phyloP scores from a whole-genome alignment of 2,113 vertebrate genomes.

The Scophthalmus maximus region DNA sequence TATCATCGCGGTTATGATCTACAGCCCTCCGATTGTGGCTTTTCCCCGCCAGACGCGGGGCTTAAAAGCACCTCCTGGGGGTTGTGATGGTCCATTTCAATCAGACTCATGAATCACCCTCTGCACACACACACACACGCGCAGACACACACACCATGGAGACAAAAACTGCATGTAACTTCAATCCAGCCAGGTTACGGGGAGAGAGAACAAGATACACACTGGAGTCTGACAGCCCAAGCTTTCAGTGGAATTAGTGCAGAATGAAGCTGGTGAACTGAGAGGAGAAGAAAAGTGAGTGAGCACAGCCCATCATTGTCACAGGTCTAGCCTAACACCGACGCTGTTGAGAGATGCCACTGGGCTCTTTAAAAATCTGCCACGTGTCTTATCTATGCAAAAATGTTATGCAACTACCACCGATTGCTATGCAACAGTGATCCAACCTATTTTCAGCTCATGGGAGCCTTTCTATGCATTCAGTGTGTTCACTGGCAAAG shows the following conservation, averaged over 20 bases:
- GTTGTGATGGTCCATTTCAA: slow-evolving; percentile 63
- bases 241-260: slow-evolving; percentile 65
- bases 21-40: slow-evolving; percentile 62
- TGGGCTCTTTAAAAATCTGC: slow-evolving; percentile 54
- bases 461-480: slow-evolving; percentile 32
- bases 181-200: slow-evolving; percentile 55
- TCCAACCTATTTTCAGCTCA: slow-evolving; percentile 55
- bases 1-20: slow-evolving; percentile 80
- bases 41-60: slow-evolving; percentile 38
- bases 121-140: no score
- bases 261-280: slow-evolving; percentile 64
- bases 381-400: slow-evolving; percentile 54
- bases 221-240: slow-evolving; percentile 52
- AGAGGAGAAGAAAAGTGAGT: slow-evolving; percentile 61
- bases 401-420: slow-evolving; percentile 62
- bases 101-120: slow-evolving; percentile 49
- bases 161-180: slow-evolving; percentile 56
- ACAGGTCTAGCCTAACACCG: slow-evolving; percentile 50
- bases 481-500: slow-evolving; percentile 15
- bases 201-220: slow-evolving; percentile 55
- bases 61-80: slow-evolving; percentile 47
- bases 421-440: slow-evolving; percentile 62
- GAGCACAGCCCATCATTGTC: slow-evolving; percentile 67
- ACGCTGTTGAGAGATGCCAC: slow-evolving; percentile 44
- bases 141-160: no score